A percentile compares a stretch with the other conserved stretches of the same genome.
Conservation (phyloP, 2,888 invertebrate genomes). For the Apamea sordens region DNA sequence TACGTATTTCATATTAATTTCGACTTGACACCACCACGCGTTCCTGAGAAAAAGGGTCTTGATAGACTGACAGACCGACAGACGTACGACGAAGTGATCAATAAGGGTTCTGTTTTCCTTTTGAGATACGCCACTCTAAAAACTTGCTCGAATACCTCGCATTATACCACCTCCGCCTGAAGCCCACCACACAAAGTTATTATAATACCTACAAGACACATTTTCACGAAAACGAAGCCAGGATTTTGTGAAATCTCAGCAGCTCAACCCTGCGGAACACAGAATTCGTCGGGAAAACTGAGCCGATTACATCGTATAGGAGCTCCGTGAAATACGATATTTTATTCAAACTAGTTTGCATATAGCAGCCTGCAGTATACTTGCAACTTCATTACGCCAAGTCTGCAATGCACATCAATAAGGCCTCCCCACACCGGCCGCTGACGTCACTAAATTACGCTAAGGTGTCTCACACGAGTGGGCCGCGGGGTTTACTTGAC, state of each 20-base stretch:
- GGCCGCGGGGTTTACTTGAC: constrained; percentile 71
- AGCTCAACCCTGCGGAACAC: constrained; percentile 30
- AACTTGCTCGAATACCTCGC: neutral
- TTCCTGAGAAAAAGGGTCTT: neutral
- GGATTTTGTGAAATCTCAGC: constrained; percentile 50
- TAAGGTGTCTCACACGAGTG: constrained; percentile 64
- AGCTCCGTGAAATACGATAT: constrained; percentile 54
- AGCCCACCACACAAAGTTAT: constrained; percentile 24
- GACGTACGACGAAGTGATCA: neutral
- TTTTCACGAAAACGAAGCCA: constrained; percentile 40
- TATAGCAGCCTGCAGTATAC: constrained; percentile 43
- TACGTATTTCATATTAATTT: neutral
- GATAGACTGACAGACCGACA: neutral
- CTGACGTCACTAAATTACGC: constrained; percentile 57
- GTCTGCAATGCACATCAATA: constrained; percentile 64
- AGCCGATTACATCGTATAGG: constrained; percentile 46
- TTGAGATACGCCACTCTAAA: neutral
- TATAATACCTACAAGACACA: constrained; percentile 32
- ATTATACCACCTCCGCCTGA: neutral
- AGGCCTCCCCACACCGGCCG: constrained; percentile 44
- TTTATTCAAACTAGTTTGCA: constrained; percentile 51
- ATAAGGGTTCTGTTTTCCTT: neutral
- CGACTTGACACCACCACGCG: neutral
- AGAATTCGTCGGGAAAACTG: constrained; percentile 48
- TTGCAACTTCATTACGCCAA: constrained; percentile 61